Evolutionary conservation across 2,113 vertebrate genomes (phyloP), one percentile per base, ranked within the genome.

Genomic region (Hassar affinis): DNA sequence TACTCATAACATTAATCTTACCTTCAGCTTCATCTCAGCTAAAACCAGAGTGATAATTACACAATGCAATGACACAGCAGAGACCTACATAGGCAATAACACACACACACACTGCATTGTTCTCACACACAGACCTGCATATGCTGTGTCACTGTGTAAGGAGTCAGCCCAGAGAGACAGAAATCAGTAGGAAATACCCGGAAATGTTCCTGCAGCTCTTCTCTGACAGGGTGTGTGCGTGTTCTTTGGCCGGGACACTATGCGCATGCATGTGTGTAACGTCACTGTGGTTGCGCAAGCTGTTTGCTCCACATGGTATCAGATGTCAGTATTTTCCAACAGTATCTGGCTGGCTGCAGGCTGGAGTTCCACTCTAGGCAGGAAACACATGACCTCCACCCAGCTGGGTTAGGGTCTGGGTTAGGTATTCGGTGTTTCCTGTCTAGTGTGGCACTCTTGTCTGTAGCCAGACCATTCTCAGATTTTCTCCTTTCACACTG

Each of bases 251-350:
- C 15, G 75, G 85, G 71, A 88, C 80, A 14, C 76, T 72, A 8
- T 66, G 86, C 76, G 52, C 68, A 80, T 88, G 20, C 11, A 42
- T 61, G 80, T 83, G 74, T 17, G 66, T 27, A 35, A 84, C 66
- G 83, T 82, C 79, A 81, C 35, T 38, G 8, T 42, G 47, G 81
- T 94, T 94, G 91, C 90, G 86, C 91, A 94, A 93, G 83, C 87
- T 92, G 92, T 92, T 92, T 92, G 88, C 92, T 66, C 84, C 51
- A 17, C 79, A 51, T 68, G 79, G 49, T 77, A 59, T 79, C 69
- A 75, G 76, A 79, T 88, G 84, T 84, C 87, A 86, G 45, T 84
- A 66, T 68, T n/a, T 42, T 42, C 38, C 38, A 42, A 42, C 3
- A 42, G 38, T 42, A 6, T 42, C 38, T 42, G 38, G 38, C 38